Evolutionary conservation across 2,113 vertebrate genomes (phyloP).

Genomic region (Podocnemis expansa): DNA sequence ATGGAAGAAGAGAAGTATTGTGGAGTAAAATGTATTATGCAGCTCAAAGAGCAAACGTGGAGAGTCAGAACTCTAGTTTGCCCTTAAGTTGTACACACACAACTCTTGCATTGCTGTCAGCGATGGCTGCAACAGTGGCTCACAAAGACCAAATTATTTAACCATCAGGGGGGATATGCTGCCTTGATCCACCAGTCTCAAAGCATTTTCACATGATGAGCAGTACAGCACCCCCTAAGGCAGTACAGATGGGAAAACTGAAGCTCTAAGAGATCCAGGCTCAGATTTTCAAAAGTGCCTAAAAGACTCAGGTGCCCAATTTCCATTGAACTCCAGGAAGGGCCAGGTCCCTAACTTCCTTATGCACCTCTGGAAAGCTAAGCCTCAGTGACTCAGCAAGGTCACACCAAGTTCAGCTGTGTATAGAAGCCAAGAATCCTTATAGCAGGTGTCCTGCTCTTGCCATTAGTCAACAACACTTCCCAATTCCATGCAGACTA

Average conservation of each 20-base stretch:
- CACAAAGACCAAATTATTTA: not conserved
- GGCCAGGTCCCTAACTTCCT: not conserved
- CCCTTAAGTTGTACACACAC: not conserved
- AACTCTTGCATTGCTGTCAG: not conserved
- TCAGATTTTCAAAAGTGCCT: not conserved
- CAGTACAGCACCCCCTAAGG: not conserved
- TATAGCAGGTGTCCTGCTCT: fast-evolving
- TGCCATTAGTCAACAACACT: not conserved
- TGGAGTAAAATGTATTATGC: not conserved
- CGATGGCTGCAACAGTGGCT: fast-evolving
- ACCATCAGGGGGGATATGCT: not conserved
- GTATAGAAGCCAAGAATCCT: not conserved
- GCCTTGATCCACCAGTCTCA: not conserved
- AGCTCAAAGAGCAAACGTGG: not conserved
- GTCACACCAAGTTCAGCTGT: not conserved
- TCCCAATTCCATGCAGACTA: not conserved
- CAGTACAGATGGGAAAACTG: not conserved
- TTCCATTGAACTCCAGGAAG: not conserved
- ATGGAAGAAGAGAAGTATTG: not conserved
- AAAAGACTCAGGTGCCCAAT: not conserved
- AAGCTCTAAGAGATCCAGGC: not conserved
- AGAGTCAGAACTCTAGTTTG: fast-evolving
- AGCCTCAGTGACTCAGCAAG: fast-evolving
- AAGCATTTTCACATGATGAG: not conserved
- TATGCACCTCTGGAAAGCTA: not conserved